Conservation (phyloP, 2,888 invertebrate genomes). For the Eledone cirrhosa region DNA sequence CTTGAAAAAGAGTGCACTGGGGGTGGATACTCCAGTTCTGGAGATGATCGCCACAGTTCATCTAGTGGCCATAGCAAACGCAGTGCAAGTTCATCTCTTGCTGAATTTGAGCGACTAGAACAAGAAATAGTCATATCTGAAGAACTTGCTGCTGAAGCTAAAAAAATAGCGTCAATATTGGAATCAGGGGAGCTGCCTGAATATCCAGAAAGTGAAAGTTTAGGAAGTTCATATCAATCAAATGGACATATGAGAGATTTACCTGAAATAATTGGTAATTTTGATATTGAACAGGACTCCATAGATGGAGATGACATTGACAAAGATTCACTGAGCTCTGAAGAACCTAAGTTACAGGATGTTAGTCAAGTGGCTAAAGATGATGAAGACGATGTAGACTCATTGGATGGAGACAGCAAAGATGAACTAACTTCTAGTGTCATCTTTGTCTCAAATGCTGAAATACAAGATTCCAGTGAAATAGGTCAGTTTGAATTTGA, state of each 20-base stretch:
- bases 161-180: conserved; percentile 63
- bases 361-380: conserved; percentile 31
- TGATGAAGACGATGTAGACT: conserved; percentile 54
- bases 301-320: conserved; percentile 58
- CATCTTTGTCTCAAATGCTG: conserved; percentile 37
- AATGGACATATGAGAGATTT: conserved; percentile 31
- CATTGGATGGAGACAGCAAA: conserved; percentile 56
- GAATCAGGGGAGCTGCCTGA: conserved; percentile 58
- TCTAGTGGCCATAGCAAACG: conserved; percentile 50
- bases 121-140: conserved; percentile 56
- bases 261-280: conserved; percentile 33
- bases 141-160: conserved; percentile 64
- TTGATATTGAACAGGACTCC: conserved; percentile 54
- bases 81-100: conserved; percentile 61
- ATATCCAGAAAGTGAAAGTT: conserved; percentile 37
- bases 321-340: conserved; percentile 56
- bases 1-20: conserved; percentile 77
- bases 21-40: conserved; percentile 33
- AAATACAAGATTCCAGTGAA: conserved; percentile 22
- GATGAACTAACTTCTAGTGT: conserved; percentile 59
- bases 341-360: conserved; percentile 32
- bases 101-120: conserved; percentile 65
- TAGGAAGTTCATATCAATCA: conserved; percentile 37
- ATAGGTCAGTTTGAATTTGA: conserved; percentile 47
- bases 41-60: conserved; percentile 64